Percentiles rank a stretch among this genome's conserved stretches.
phyloP scores from a whole-genome alignment of 2,113 vertebrate species.

The Fulmarus glacialis region DNA sequence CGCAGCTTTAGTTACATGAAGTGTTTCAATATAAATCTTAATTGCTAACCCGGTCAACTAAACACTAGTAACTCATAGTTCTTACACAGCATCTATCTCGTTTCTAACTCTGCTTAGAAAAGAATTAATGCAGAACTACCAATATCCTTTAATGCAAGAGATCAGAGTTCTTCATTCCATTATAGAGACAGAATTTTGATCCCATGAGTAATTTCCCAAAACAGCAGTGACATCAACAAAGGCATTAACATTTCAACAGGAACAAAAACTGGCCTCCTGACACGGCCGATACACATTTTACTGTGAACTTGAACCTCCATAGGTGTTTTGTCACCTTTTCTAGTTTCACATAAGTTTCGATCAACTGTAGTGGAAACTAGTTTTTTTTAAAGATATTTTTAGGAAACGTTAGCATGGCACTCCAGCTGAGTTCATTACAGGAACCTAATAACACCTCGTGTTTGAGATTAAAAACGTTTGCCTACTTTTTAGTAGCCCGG shows the following conservation, averaged over 20 bases:
- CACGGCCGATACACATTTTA: not conserved
- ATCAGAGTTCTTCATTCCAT: conserved; percentile 34
- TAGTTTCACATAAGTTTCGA: not conserved
- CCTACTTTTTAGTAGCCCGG: not conserved
- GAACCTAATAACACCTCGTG: not conserved
- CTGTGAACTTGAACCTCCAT: not conserved
- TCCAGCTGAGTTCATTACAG: not conserved
- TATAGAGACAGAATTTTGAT: not conserved
- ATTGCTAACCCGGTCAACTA: not conserved
- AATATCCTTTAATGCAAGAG: not conserved
- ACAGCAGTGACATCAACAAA: conserved; percentile 53
- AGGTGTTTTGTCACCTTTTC: not conserved
- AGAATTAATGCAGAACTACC: not conserved
- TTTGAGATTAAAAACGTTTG: not conserved
- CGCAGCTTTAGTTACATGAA: not conserved
- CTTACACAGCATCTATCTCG: not conserved
- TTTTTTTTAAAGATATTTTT: not conserved
- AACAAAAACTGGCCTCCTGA: conserved; percentile 51
- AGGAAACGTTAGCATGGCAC: not conserved
- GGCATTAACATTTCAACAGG: conserved; percentile 70
- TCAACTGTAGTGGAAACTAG: not conserved
- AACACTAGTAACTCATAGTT: not conserved
- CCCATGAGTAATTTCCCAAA: conserved; percentile 64
- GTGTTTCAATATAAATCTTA: not conserved
- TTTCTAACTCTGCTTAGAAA: not conserved